Evolutionary conservation across 2,113 vertebrate species (phyloP).

Genomic region (Murina feae): DNA sequence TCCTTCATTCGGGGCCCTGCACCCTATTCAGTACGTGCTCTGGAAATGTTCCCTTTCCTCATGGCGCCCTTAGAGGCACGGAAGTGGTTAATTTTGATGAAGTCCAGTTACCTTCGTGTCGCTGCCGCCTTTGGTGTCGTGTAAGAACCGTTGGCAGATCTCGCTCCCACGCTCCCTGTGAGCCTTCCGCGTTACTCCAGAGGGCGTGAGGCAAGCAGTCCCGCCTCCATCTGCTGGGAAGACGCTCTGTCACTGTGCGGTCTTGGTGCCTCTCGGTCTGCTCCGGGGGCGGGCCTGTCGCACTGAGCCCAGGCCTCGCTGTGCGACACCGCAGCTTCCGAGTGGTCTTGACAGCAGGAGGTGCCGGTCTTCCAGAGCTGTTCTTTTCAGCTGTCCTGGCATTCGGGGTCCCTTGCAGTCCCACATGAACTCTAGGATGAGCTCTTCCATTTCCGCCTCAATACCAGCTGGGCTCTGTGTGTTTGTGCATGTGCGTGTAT

Average conservation of each 20-base stretch:
- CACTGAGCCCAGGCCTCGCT: background rate
- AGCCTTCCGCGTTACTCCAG: background rate
- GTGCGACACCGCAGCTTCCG: background rate
- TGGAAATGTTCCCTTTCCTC: background rate
- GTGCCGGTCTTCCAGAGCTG: background rate
- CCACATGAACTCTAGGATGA: background rate
- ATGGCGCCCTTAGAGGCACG: background rate
- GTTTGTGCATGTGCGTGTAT: rapidly evolving
- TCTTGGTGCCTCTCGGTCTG: background rate
- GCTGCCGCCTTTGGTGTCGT: background rate
- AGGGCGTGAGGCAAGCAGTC: background rate
- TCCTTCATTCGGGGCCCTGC: background rate
- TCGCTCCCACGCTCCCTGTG: background rate
- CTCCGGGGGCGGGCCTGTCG: background rate
- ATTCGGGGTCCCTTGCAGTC: no score
- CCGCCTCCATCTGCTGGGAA: background rate
- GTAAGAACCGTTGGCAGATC: background rate
- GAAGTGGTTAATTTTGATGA: background rate
- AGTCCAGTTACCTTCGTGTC: background rate
- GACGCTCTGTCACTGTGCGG: no score
- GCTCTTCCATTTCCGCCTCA: background rate
- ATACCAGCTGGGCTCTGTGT: background rate
- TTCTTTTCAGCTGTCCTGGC: background rate
- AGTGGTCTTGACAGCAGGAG: background rate
- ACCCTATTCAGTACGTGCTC: background rate